Evolutionary conservation across 2,113 vertebrate genomes (phyloP).

Genomic region (Anas platyrhynchos): DNA sequence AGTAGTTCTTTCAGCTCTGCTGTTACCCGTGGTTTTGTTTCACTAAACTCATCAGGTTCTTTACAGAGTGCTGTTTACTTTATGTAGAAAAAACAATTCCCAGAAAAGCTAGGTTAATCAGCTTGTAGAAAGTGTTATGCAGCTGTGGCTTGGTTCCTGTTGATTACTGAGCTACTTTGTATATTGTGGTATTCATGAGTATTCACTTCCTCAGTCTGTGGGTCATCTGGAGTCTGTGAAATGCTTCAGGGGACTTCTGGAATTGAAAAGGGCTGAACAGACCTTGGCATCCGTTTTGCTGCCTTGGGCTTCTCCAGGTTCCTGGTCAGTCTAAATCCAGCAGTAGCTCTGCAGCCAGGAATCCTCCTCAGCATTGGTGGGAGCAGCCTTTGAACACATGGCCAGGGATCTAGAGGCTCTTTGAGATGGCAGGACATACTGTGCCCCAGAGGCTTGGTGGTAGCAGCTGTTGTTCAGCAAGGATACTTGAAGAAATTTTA

Average conservation of each 20-base stretch:
- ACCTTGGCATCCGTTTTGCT: background rate
- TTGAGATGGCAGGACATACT: background rate
- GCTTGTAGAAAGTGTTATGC: background rate
- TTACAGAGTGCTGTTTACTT: background rate
- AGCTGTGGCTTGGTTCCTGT: background rate
- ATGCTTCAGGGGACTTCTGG: background rate
- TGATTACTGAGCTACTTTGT: background rate
- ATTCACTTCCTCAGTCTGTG: too few species aligned
- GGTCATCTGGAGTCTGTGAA: background rate
- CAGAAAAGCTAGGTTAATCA: background rate
- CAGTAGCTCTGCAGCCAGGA: background rate
- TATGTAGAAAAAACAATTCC: background rate
- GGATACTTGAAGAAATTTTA: background rate
- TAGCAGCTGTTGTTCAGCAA: background rate
- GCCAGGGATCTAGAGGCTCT: background rate
- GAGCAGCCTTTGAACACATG: background rate
- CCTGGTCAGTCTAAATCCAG: background rate
- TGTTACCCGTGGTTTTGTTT: background rate
- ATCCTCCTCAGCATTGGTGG: background rate
- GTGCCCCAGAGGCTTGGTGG: background rate
- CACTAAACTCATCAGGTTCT: background rate
- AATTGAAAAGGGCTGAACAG: background rate
- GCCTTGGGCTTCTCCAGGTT: background rate
- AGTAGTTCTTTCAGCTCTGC: background rate
- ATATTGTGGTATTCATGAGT: background rate